A percentile compares a stretch with the other conserved stretches of the same genome.
phyloP scores from a whole-genome alignment of 2,797 vertebrate species.

The Anomalospiza imberbis region DNA sequence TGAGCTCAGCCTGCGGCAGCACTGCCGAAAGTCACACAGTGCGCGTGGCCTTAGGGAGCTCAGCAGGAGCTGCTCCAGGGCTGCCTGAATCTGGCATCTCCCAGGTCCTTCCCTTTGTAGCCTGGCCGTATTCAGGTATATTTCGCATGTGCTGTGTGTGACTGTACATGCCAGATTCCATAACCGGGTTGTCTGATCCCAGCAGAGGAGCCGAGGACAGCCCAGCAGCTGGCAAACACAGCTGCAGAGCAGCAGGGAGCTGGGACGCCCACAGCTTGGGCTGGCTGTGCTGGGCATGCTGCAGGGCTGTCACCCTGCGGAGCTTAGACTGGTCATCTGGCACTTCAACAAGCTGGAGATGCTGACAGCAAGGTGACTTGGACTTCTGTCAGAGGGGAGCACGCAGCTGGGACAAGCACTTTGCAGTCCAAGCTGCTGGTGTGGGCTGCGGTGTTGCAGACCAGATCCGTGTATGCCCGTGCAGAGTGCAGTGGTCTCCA shows the following conservation, averaged over 20 bases:
- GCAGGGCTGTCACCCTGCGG: not conserved
- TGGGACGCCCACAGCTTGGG: not conserved
- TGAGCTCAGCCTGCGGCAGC: not conserved
- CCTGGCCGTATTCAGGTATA: accelerated
- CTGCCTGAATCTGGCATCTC: not conserved
- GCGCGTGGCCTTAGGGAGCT: not conserved
- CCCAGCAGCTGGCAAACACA: not conserved
- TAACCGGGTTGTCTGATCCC: accelerated
- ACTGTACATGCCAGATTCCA: not conserved
- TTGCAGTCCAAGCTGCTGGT: not conserved
- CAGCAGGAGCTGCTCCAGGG: not conserved
- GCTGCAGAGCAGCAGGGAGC: not conserved
- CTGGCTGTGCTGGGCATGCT: not conserved
- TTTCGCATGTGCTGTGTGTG: not conserved
- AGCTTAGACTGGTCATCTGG: not conserved
- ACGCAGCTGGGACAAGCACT: not conserved
- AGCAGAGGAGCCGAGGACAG: not conserved
- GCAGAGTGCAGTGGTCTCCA: not conserved
- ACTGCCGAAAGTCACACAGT: accelerated
- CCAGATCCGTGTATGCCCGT: not conserved
- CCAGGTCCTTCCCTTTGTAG: not conserved
- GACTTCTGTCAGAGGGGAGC: not conserved
- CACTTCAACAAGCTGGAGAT: not conserved
- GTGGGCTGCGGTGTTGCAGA: not conserved
- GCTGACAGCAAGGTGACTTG: not conserved